Evolutionary conservation across 2,888 invertebrate species (phyloP), one percentile per base, ranked within the genome.

Genomic region (Hydraecia micacea): DNA sequence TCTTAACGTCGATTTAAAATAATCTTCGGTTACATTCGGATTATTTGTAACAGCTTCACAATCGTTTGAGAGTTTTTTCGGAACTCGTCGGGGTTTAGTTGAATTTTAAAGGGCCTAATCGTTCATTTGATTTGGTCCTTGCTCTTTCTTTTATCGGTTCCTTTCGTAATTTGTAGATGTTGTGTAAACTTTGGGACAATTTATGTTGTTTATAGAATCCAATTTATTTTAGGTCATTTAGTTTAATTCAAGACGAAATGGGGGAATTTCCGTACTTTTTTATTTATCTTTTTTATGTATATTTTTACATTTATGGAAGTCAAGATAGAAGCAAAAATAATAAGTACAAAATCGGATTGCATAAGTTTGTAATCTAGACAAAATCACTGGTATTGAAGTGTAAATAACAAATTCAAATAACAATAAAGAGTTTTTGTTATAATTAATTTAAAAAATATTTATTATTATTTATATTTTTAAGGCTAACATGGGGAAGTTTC

Each of bases 1-100:
- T 88, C 90, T 89, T 90, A 88, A 87, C 88, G 86, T 83, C 90
- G 86, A 92, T 91, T 92, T 92, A 91, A 92, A 92, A 91, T 90
- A 91, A 92, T 92, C 89, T 90, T 84, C 67, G 84, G 88, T 86
- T 87, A 88, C 82, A 80, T 85, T 84, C 62, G 71, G 81, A 88
- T 88, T 89, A 89, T 86, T 89, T 89, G 81, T 86, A 83, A 89
- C 83, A 75, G 79, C 68, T 81, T 80, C 65, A 83, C 69, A 84
- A 87, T 81, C 77, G 60, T 80, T 87, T 75, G 55, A 46, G 81
- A 88, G 68, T 79, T 88, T 87, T 52, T 88, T 79, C 49, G 73
- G 75, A 36, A 68, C 67, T 66, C 71, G 65, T 73, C 79, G 46
- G 39, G 73, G 78, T 83, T 73, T 74, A 81, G 75, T 84, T 81